Conservation (phyloP, 2,888 invertebrate genomes). For the Drosophila yooni region DNA sequence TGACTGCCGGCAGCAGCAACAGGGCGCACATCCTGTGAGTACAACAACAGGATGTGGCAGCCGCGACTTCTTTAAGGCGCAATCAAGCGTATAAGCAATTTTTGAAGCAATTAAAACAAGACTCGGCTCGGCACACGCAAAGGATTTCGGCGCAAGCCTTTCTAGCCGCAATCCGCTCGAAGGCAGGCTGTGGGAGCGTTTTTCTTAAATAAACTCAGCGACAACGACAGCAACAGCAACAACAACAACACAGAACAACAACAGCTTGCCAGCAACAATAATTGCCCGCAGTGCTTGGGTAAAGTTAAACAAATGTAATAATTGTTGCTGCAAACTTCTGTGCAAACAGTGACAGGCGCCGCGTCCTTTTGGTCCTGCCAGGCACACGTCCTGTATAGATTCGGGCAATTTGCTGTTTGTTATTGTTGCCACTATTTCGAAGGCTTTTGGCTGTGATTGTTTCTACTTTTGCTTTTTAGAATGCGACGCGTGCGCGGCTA, state of each 20-base stretch:
- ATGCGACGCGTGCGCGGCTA: conserved; percentile 73
- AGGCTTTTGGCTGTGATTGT: conserved; percentile 64
- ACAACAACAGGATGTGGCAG: conserved; percentile 20
- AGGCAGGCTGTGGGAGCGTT: conserved; percentile 48
- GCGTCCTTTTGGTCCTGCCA: conserved; percentile 40
- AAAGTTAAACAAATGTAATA: conserved; percentile 81
- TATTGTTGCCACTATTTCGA: conserved; percentile 71
- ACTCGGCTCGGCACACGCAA: conserved; percentile 72
- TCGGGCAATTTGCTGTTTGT: conserved; percentile 78
- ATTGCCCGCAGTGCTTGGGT: conserved; percentile 59
- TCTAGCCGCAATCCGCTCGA: conserved; percentile 12
- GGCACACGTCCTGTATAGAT: conserved; percentile 51
- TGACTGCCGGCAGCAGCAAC: conserved; percentile 51
- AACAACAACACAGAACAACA: conserved; percentile 41
- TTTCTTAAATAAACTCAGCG: conserved; percentile 79
- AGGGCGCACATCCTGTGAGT: conserved; percentile 45
- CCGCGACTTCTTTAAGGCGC: conserved; percentile 70
- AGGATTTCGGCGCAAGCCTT: conserved; percentile 60
- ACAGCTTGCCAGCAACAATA: conserved; percentile 48
- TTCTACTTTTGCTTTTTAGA: conserved; percentile 60
- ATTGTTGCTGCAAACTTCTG: conserved; percentile 77
- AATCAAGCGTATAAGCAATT: conserved; percentile 80
- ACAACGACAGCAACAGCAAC: conserved; percentile 30
- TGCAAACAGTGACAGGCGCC: conserved; percentile 66
- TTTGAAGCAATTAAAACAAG: conserved; percentile 79